Evolutionary conservation across 2,113 vertebrate species (phyloP).

Genomic region (Neolamprologus sp.): DNA sequence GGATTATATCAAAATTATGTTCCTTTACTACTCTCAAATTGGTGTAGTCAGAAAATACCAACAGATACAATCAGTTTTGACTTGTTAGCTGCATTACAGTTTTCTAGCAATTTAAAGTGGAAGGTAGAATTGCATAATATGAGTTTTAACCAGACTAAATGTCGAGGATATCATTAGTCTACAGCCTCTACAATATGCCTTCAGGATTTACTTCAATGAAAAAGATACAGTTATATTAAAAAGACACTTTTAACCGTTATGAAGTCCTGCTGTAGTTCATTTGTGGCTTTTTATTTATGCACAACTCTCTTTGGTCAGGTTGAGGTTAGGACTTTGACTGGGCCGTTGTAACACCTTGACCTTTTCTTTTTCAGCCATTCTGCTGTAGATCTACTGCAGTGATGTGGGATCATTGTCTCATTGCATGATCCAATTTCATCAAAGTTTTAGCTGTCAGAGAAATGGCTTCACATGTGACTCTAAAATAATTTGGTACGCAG

Average conservation of each 20-base stretch:
- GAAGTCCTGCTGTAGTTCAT: not conserved
- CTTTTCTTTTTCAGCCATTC: not conserved
- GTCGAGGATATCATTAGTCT: not conserved
- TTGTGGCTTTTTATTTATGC: not conserved
- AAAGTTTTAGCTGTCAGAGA: not conserved
- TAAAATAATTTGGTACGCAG: not conserved
- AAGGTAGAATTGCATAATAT: not conserved
- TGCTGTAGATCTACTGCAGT: not conserved
- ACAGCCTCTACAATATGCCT: not conserved
- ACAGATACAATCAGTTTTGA: not conserved
- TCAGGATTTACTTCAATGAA: not conserved
- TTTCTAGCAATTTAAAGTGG: not conserved
- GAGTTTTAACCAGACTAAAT: not conserved
- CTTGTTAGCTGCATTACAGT: not conserved
- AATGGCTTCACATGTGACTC: not conserved
- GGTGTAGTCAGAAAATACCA: not conserved
- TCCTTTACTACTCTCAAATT: not conserved
- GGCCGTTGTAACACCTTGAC: not conserved
- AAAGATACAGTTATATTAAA: not conserved
- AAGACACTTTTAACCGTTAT: not conserved
- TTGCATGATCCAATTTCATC: not conserved
- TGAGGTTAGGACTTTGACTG: not conserved
- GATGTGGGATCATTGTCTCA: not conserved
- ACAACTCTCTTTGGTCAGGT: not conserved
- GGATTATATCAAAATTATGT: conserved; percentile 3